Evolutionary conservation across 2,888 invertebrate genomes (phyloP).

Genomic region (Linnaemya vulpina): DNA sequence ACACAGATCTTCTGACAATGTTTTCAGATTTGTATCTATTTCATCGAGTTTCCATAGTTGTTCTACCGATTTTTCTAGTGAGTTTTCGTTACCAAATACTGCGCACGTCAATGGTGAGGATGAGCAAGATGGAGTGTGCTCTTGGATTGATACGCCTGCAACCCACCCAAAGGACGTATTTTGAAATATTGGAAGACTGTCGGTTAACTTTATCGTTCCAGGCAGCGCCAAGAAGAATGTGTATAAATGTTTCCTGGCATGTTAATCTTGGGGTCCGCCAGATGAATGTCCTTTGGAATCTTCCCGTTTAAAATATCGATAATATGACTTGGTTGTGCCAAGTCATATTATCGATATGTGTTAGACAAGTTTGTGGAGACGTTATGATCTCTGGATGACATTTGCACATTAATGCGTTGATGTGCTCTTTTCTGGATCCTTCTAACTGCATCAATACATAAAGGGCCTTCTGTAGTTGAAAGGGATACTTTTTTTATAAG

Average conservation of each 20-base stretch:
- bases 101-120: too few species aligned
- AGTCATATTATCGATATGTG: too few species aligned
- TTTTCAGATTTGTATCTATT: background rate
- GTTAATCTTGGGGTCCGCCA: background rate
- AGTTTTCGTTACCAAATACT: too few species aligned
- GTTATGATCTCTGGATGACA: background rate
- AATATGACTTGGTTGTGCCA: background rate
- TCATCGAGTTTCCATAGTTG: background rate
- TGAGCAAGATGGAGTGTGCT: background rate
- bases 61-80: too few species aligned
- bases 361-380: background rate
- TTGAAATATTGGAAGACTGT: background rate
- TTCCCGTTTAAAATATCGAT: background rate
- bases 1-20: background rate
- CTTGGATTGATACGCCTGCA: background rate
- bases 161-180: background rate
- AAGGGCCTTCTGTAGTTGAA: background rate
- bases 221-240: background rate
- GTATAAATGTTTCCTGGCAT: background rate
- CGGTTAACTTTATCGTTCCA: background rate
- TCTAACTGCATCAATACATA: background rate
- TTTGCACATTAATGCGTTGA: background rate
- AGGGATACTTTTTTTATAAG: background rate
- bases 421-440: background rate
- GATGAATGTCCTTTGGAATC: background rate